Conservation (phyloP, 2,797 vertebrate species). For the Pangasius mekongensis region DNA sequence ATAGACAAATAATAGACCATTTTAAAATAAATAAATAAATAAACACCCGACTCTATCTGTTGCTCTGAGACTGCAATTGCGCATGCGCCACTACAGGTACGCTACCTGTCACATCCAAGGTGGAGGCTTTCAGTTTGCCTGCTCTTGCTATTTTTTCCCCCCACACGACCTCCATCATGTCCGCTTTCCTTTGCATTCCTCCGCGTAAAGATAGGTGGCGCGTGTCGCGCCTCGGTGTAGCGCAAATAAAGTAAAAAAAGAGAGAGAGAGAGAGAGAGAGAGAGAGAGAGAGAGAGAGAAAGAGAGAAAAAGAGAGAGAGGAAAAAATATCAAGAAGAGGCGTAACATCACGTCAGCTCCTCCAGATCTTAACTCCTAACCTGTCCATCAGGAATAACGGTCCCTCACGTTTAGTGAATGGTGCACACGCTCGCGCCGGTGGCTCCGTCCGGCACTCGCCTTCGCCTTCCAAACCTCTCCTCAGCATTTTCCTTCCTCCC, state of each 20-base stretch:
- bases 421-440: background rate
- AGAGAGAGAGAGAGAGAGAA: constrained; percentile 23
- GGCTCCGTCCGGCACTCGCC: constrained; percentile 69
- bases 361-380: constrained; percentile 83
- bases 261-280: constrained; percentile 32
- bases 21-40: background rate
- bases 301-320: constrained; percentile 83
- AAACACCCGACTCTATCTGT: background rate
- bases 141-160: background rate
- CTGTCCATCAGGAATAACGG: constrained; percentile 89
- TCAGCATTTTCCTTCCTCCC: constrained; percentile 77
- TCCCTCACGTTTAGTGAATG: constrained; percentile 70
- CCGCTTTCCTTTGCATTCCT: constrained; percentile 88
- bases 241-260: constrained; percentile 87
- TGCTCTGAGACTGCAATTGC: background rate
- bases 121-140: background rate
- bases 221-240: constrained; percentile 82
- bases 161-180: constrained; percentile 74
- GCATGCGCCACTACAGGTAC: constrained; percentile 63
- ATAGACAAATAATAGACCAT: background rate
- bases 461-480: constrained; percentile 75
- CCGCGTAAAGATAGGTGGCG: constrained; percentile 95
- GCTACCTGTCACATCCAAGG: constrained; percentile 61
- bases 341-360: constrained; percentile 90
- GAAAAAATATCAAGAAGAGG: constrained; percentile 90